Evolutionary conservation across 2,113 vertebrate genomes (phyloP), one percentile per base, ranked within the genome.

Genomic region (Forbesichthys papilliferus): DNA sequence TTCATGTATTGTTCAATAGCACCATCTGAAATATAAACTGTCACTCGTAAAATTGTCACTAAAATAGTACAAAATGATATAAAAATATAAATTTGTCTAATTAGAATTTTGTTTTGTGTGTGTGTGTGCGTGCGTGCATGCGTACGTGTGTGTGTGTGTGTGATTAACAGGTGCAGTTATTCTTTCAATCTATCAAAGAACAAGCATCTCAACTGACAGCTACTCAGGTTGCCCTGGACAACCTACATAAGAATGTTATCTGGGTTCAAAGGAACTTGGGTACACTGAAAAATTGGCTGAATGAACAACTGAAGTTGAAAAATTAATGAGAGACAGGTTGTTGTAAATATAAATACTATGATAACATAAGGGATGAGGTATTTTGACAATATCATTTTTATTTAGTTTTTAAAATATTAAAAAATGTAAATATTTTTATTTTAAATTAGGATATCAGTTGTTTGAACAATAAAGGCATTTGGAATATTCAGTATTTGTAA

Each of bases 181-280:
- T 94, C 80, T 94, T 93, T 86, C 75, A 89, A 54, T 92, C 92
- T 20, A 90, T 92, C 73, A 87, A 79, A 77, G 88, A 94, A 46
- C 87, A 94, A 47, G 73, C 85, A 0, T 90, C 88, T 65, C 89
- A 94, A 74, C 86, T 94, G 33, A 91, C 87, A 61, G 77, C 70
- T 42, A 87, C 89, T 51, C 90, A 90, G 74, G 52, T 93, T 64
- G 91, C 91, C 13, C 51, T 92, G 48, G 93, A 94, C 67, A 93
- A 89, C 16, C 20, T 94, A 63, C 80, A 90, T 74, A 94, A 94
- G 74, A 94, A 94, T 73, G 83, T 94, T 46, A 77, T 86, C 66
- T 94, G 91, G 92, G 53, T 93, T 82, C 82, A 91, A 66, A 91
- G 86, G 61, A 94, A 94, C 79, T 66, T 93, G 14, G 89, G 85